A percentile compares a stretch with the other conserved stretches of the same genome.
These are phyloP conservation scores for Dasyornis broadbenti DNA, from an alignment of 2,113 vertebrate species.

Conservation along the genomic window DNA sequence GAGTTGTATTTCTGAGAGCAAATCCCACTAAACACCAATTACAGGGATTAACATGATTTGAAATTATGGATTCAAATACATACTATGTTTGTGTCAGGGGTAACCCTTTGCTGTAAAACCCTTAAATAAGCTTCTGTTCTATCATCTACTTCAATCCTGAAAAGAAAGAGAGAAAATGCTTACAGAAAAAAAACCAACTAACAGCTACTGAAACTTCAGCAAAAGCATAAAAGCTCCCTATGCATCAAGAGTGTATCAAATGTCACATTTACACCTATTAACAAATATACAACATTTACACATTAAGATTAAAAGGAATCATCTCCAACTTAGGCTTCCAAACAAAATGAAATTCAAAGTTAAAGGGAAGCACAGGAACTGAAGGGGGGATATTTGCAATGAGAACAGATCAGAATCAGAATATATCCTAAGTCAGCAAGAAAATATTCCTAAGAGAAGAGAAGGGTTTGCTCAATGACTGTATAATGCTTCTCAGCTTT, in stretches of 20 bases:
- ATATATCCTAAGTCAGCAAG: neutral
- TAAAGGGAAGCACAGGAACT: neutral
- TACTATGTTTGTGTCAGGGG: constrained; percentile 83
- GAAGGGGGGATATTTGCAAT: neutral
- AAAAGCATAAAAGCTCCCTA: neutral
- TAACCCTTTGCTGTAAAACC: constrained; percentile 81
- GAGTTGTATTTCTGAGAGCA: neutral
- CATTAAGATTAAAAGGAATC: neutral
- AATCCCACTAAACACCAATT: neutral
- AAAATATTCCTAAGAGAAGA: neutral
- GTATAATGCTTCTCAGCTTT: neutral
- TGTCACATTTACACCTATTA: neutral
- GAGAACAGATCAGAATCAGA: neutral
- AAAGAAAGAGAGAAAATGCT: neutral
- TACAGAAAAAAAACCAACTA: neutral
- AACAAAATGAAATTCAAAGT: neutral
- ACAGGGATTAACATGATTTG: neutral
- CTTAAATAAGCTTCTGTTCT: constrained; percentile 83
- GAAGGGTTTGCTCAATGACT: neutral
- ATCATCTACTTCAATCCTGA: constrained; percentile 90
- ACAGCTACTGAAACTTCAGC: neutral
- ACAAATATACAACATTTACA: neutral
- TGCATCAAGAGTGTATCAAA: neutral
- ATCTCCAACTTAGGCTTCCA: neutral
- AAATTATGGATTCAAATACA: constrained; percentile 21